These are phyloP conservation scores for Falcunculus frontatus DNA, from an alignment of 2,113 vertebrate genomes.

Conservation along the genomic window DNA sequence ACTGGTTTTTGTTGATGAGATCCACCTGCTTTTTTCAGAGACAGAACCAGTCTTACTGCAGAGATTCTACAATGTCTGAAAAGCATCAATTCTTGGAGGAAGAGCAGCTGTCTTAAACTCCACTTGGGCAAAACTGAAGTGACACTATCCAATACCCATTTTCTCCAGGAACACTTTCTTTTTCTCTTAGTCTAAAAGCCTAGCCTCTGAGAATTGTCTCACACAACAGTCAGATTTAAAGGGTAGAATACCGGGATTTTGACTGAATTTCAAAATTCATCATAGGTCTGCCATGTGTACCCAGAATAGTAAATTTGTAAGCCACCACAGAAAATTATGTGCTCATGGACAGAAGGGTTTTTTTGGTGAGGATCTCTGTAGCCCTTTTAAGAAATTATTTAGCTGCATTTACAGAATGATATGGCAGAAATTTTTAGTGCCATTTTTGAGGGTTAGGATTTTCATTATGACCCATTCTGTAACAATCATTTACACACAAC, in stretches of 20 bases:
- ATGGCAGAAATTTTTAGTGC: neutral
- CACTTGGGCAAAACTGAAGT: neutral
- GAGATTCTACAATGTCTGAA: neutral
- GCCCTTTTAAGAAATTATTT: neutral
- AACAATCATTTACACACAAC: neutral
- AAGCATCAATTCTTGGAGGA: neutral
- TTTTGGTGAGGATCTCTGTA: neutral
- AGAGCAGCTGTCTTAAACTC: neutral
- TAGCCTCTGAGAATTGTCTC: neutral
- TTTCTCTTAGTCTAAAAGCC: neutral
- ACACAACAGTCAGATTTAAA: neutral
- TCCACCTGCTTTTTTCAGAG: neutral
- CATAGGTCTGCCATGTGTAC: neutral
- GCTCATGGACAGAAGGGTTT: rapidly evolving
- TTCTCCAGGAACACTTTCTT: neutral
- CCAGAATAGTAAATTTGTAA: neutral
- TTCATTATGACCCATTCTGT: neutral
- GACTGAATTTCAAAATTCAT: neutral
- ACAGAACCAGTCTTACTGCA: neutral
- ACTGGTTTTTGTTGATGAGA: neutral
- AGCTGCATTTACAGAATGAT: neutral
- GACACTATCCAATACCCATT: neutral
- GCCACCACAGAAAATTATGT: neutral
- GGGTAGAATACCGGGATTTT: neutral
- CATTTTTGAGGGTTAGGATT: neutral